Base-by-base conservation (phyloP, 2,797 vertebrate genomes). In the Tarsius wallacei region DNA sequence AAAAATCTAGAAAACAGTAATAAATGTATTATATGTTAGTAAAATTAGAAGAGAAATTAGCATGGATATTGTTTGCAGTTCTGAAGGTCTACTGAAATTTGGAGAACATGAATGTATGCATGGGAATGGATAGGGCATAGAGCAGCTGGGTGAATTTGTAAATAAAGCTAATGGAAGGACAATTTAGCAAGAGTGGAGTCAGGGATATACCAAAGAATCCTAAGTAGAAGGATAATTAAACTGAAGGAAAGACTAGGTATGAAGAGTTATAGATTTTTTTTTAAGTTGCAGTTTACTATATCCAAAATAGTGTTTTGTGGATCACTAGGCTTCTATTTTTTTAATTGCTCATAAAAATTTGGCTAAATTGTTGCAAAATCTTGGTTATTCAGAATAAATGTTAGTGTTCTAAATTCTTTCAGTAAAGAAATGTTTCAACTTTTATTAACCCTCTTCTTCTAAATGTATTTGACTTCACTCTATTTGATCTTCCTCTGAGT, bases 311-410 rank as follows among this genome's bases (percentile, higher is more conserved):
- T 53, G 1, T 55, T 59, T 55, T 14, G 22, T 85, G 66, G 15
- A 26, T 92, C 49, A 84, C 22, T 31, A 47, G 17, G 2, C 7
- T 53, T 42, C 42, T 42, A 42, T 42, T 42, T 82, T 51, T 42
- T 90, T 24, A 92, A 51, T 91, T 83, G 19, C 14, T 74, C 36
- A 81, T 12, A 33, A 49, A 57, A 63, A 22, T 85, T 91, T 68
- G 31, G 19, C 66, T 59, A 78, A 90, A 86, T 2, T 42, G 36
- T 78, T 57, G 70, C 21, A 66, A 57, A 57, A 55, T 93, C 9
- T 88, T 94, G 10, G 8, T 63, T 87, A 78, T 63, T 88, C 22
- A 53, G 49, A 91, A 82, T 42, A 91, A 89, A 81, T 33, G 9
- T 55, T 84, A 71, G 24, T 33, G 15, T 57, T n/a, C 14, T 84